A percentile compares a stretch with the other conserved stretches of the same genome.
Evolutionary conservation across 2,797 vertebrate species (phyloP).

Genomic region (Knipowitschia caucasica): DNA sequence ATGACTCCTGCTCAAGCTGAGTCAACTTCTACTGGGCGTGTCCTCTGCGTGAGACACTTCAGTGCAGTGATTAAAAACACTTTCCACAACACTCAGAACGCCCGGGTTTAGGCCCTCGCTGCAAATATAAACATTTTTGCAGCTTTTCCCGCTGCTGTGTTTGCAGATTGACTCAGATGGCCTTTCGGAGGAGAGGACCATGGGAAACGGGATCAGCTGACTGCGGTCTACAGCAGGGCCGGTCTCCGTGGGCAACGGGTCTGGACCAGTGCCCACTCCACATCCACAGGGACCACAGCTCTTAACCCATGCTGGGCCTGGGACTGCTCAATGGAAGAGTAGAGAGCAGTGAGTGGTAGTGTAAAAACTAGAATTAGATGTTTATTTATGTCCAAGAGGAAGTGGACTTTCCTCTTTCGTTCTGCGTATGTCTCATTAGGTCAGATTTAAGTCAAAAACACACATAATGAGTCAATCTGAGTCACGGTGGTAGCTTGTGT

Average conservation of each 20-base stretch:
- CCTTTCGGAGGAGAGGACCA: constrained; percentile 69
- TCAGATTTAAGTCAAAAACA: too few species aligned
- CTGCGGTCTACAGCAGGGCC: constrained; percentile 45
- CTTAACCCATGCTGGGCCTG: constrained; percentile 37
- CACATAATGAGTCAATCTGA: too few species aligned
- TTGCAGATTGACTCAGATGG: constrained; percentile 76
- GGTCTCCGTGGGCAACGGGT: constrained; percentile 56
- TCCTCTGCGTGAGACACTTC: constrained; percentile 6
- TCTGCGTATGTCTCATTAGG: too few species aligned
- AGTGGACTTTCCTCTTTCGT: too few species aligned
- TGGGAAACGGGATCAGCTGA: constrained; percentile 79
- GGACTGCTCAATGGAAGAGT: not conserved
- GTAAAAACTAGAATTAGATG: too few species aligned
- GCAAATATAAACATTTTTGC: constrained; percentile 66
- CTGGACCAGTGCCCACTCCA: constrained; percentile 60
- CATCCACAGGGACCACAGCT: constrained; percentile 53
- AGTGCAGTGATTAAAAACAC: constrained; percentile 24
- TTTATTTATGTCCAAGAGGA: too few species aligned
- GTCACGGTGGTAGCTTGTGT: too few species aligned
- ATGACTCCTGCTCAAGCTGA: constrained; percentile 55
- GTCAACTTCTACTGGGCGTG: constrained; percentile 48
- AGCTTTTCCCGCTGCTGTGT: constrained; percentile 63
- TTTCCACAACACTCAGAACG: constrained; percentile 4
- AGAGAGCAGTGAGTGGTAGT: not conserved
- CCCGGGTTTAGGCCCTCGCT: constrained; percentile 36